Percentiles rank a stretch among this genome's conserved stretches.
These are phyloP conservation scores for Neodiprion pinetum DNA, from an alignment of 1,140 invertebrate genomes.

Conservation along the genomic window DNA sequence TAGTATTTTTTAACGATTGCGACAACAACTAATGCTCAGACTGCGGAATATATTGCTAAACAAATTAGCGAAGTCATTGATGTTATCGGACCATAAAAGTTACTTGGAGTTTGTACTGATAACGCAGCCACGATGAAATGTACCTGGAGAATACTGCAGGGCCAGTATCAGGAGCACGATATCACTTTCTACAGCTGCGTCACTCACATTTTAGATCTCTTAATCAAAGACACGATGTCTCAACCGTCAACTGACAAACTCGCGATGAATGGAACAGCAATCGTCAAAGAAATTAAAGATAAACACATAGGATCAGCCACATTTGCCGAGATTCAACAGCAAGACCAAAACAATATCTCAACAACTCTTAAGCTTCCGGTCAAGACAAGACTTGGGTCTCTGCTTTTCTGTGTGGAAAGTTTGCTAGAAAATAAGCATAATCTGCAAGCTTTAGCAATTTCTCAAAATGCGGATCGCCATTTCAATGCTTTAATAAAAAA, in stretches of 20 bases:
- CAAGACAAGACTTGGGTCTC: slow-evolving; percentile 28
- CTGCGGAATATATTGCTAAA: no score
- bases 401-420: slow-evolving; percentile 23
- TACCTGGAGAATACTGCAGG: slow-evolving; percentile 27
- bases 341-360: slow-evolving; percentile 13
- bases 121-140: slow-evolving; percentile 34
- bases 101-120: slow-evolving; percentile 22
- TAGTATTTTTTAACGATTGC: slow-evolving; percentile 28
- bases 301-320: slow-evolving; percentile 11
- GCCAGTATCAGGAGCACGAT: slow-evolving; percentile 20
- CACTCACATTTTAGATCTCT: slow-evolving; percentile 27
- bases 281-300: slow-evolving; percentile 30
- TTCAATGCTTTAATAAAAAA: slow-evolving; percentile 20
- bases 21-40: no score
- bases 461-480: background rate
- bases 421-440: slow-evolving; percentile 27
- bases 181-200: slow-evolving; percentile 23
- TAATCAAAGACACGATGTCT: slow-evolving; percentile 22
- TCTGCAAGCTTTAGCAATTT: slow-evolving; percentile 26
- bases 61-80: no score
- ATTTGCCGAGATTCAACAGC: slow-evolving; percentile 27
- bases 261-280: slow-evolving; percentile 9
- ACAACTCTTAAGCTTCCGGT: slow-evolving; percentile 30
- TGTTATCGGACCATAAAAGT: no score
- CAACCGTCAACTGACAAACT: slow-evolving; percentile 12